A percentile compares a stretch with the other conserved stretches of the same genome.
phyloP scores from a whole-genome alignment of 2,888 invertebrate genomes.

The Acronicta alni region DNA sequence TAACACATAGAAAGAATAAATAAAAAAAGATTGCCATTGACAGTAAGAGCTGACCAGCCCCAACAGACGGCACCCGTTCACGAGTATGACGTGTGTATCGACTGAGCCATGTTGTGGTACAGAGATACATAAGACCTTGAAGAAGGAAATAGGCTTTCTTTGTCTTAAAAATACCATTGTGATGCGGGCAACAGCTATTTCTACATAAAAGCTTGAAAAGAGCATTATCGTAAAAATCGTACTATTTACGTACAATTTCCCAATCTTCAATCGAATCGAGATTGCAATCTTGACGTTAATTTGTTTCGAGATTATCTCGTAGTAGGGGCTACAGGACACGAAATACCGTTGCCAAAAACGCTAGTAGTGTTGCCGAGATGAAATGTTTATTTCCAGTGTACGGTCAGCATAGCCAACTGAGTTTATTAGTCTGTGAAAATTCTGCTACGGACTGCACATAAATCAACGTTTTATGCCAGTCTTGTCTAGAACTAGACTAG shows the following conservation, averaged over 20 bases:
- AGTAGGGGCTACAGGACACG: slow-evolving; percentile 41
- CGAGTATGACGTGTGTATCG: too few species aligned
- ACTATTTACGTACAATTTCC: slow-evolving; percentile 31
- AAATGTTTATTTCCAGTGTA: slow-evolving; percentile 53
- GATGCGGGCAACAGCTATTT: too few species aligned
- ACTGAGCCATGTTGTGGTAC: too few species aligned
- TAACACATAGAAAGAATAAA: too few species aligned
- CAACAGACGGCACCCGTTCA: too few species aligned
- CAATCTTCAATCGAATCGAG: slow-evolving; percentile 20
- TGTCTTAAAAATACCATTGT: too few species aligned
- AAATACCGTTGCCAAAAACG: slow-evolving; percentile 55
- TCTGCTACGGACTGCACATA: slow-evolving; percentile 17
- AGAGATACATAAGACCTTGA: too few species aligned
- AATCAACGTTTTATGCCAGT: slow-evolving; percentile 35
- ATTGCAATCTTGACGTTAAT: slow-evolving; percentile 31
- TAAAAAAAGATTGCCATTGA: too few species aligned
- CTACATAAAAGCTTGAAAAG: too few species aligned
- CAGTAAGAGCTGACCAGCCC: too few species aligned
- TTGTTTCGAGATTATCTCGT: slow-evolving; percentile 34
- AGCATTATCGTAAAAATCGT: slow-evolving; percentile 18
- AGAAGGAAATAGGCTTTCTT: too few species aligned
- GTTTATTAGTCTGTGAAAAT: slow-evolving; percentile 40
- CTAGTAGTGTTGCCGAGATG: slow-evolving; percentile 29
- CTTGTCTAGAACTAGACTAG: slow-evolving; percentile 6
- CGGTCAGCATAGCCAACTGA: slow-evolving; percentile 36